These are phyloP conservation scores for Dyspetes luteomarginatus DNA, from an alignment of 2,888 invertebrate species.

Conservation along the genomic window DNA sequence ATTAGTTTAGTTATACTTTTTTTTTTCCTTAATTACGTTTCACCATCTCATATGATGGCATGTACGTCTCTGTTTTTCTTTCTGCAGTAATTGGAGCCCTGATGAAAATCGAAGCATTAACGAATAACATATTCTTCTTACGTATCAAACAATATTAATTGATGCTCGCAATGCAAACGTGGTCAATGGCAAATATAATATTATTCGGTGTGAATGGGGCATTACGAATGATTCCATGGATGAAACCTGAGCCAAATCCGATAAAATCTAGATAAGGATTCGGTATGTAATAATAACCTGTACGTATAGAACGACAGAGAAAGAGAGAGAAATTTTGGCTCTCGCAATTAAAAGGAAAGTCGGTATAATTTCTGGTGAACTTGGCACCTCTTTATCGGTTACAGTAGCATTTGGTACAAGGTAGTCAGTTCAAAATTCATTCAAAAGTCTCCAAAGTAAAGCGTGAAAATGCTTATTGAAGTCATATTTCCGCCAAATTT, in stretches of 20 bases:
- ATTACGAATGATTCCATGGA: background rate
- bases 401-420: background rate
- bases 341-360: constrained; percentile 75
- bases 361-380: constrained; percentile 72
- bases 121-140: too few species aligned
- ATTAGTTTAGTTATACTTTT: too few species aligned
- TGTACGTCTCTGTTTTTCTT: too few species aligned
- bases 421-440: constrained; percentile 7
- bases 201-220: background rate
- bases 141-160: too few species aligned
- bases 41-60: too few species aligned
- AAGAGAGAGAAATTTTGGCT: constrained; percentile 66
- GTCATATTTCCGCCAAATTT: constrained; percentile 3
- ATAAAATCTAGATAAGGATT: constrained; percentile 70
- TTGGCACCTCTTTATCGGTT: constrained; percentile 66
- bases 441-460: background rate
- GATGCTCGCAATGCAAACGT: too few species aligned
- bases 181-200: background rate
- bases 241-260: constrained; percentile 63
- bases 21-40: too few species aligned
- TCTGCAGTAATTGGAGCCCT: too few species aligned
- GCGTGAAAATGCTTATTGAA: background rate
- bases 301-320: constrained; percentile 55
- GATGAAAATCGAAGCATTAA: too few species aligned
- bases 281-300: constrained; percentile 69